Percentiles rank a stretch among this genome's conserved stretches.
phyloP scores from a whole-genome alignment of 35 echinoderm and acorn worm genomes.

The Strongylocentrotus purpuratus region DNA sequence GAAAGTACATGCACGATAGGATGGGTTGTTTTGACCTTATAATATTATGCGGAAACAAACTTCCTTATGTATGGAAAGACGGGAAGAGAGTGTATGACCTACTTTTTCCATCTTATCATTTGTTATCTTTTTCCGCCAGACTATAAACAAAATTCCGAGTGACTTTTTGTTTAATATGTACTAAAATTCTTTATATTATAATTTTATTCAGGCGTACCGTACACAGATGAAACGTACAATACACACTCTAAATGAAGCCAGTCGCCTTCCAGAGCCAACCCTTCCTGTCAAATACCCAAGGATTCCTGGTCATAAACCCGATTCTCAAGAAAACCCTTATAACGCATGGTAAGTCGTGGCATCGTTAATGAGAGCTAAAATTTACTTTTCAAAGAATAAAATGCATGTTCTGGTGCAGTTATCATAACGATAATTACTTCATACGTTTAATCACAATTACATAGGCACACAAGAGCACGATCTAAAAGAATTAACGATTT shows the following conservation, averaged over 20 bases:
- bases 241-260: constrained; percentile 47
- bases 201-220: constrained; percentile 37
- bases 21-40: not conserved
- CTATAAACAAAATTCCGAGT: not conserved
- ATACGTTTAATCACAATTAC: too few relatives aligned
- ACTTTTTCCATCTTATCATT: not conserved
- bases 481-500: too few relatives aligned
- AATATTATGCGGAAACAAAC: not conserved
- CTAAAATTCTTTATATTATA: not conserved
- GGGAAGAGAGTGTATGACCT: not conserved
- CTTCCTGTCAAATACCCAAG: constrained; percentile 87
- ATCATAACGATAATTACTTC: too few relatives aligned
- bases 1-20: not conserved
- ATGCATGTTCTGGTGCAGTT: too few relatives aligned
- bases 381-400: too few relatives aligned
- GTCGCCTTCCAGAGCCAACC: constrained; percentile 65
- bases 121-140: not conserved
- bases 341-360: constrained; percentile 79
- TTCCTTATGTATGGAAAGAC: not conserved
- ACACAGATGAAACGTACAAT: constrained; percentile 36
- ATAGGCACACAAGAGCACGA: too few relatives aligned
- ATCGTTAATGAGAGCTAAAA: too few relatives aligned
- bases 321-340: constrained; percentile 65
- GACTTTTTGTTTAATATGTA: not conserved
- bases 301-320: constrained; percentile 66